A percentile compares a stretch with the other conserved stretches of the same genome.
These are phyloP conservation scores for Chymomyza fuscimana DNA, from an alignment of 2,888 invertebrate genomes.

Conservation along the genomic window DNA sequence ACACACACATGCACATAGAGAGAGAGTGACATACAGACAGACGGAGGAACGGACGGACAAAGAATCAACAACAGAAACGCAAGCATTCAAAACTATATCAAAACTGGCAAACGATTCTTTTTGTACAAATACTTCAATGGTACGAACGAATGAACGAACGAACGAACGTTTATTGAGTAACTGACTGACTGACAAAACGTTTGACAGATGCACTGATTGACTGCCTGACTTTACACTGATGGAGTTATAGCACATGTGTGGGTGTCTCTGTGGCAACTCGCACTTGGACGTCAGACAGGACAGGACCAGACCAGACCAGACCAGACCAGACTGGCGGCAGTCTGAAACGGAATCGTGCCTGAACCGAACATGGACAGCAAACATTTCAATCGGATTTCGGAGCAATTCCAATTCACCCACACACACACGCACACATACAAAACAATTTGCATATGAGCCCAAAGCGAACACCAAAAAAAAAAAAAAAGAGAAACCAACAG, in stretches of 20 bases:
- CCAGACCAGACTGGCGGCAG: slow-evolving; percentile 27
- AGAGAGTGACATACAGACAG: background rate
- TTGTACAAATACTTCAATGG: background rate
- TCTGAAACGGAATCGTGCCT: slow-evolving; percentile 55
- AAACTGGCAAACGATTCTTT: slow-evolving; percentile 21
- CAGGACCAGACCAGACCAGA: background rate
- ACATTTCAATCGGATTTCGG: slow-evolving; percentile 70
- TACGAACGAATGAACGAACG: slow-evolving; percentile 2
- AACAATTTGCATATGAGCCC: slow-evolving; percentile 65
- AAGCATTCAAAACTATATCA: slow-evolving; percentile 56
- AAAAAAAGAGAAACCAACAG: slow-evolving; percentile 13
- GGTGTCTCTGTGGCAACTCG: slow-evolving; percentile 21
- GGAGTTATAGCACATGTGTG: slow-evolving; percentile 27
- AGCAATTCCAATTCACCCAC: slow-evolving; percentile 62
- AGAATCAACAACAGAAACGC: slow-evolving; percentile 36
- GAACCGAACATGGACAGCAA: slow-evolving; percentile 62
- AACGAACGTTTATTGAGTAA: slow-evolving; percentile 27
- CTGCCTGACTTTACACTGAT: slow-evolving; percentile 41
- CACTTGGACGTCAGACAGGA: slow-evolving; percentile 17
- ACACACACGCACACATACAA: slow-evolving; percentile 24
- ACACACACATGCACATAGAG: background rate
- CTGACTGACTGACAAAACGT: slow-evolving; percentile 8
- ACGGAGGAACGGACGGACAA: slow-evolving; percentile 22
- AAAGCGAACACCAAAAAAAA: slow-evolving; percentile 30
- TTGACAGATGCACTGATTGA: slow-evolving; percentile 51